phyloP scores from a whole-genome alignment of 2,113 vertebrate genomes.

The Paracanthobrama guichenoti region DNA sequence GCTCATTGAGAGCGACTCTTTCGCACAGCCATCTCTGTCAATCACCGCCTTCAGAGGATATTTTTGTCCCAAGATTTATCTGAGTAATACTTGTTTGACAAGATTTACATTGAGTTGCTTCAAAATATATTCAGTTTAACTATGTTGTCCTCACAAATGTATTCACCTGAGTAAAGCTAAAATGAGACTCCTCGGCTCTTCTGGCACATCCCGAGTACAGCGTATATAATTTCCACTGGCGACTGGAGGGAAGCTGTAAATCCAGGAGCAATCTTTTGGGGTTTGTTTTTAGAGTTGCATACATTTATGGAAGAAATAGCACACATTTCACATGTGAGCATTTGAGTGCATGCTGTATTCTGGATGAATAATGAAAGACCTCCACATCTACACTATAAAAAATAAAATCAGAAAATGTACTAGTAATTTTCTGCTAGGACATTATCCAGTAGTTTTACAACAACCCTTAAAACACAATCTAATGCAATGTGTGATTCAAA shows the following conservation, averaged over 20 bases:
- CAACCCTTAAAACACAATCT: too few relatives aligned
- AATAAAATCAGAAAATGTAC: too few relatives aligned
- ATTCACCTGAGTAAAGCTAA: neutral
- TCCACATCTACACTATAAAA: neutral
- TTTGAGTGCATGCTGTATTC: neutral
- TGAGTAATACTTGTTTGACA: slow-evolving; percentile 27
- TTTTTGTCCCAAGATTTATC: slow-evolving; percentile 16
- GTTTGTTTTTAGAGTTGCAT: neutral
- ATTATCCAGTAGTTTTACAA: too few relatives aligned
- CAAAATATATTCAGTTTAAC: slow-evolving; percentile 18
- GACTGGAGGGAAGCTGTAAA: slow-evolving; percentile 16
- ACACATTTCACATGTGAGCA: neutral
- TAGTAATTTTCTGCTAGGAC: too few relatives aligned
- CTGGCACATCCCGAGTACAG: neutral
- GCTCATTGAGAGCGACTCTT: slow-evolving; percentile 1
- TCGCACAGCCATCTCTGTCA: slow-evolving; percentile 12
- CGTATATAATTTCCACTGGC: neutral
- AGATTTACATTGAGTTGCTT: slow-evolving; percentile 37
- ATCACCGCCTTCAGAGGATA: slow-evolving; percentile 12
- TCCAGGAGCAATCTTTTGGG: neutral
- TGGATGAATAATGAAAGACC: slow-evolving; percentile 5
- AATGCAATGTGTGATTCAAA: too few relatives aligned
- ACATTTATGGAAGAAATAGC: slow-evolving; percentile 5
- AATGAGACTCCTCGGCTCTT: neutral
- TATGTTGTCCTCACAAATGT: neutral